Evolutionary conservation across 2,888 invertebrate species (phyloP).

Genomic region (Tipula confusa): DNA sequence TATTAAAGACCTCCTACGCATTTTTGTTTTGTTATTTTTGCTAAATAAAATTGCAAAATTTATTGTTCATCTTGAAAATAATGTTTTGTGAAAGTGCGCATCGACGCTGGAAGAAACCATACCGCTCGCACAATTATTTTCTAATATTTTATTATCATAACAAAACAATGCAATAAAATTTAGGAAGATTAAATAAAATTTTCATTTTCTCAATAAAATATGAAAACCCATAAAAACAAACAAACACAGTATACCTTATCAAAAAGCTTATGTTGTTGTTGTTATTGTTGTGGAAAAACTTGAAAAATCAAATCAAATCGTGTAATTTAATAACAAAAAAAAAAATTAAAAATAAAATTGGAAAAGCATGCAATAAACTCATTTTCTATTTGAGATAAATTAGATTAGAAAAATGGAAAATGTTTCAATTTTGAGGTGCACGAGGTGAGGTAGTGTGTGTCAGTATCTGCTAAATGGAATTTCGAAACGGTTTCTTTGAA

Average conservation of each 20-base stretch:
- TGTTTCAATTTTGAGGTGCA: too few species aligned
- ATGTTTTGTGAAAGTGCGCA: too few species aligned
- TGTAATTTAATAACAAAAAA: background rate
- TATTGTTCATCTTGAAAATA: background rate
- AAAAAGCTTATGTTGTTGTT: background rate
- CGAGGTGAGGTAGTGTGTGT: too few species aligned
- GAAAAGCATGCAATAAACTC: background rate
- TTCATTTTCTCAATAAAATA: background rate
- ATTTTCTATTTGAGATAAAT: background rate
- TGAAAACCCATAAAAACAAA: background rate
- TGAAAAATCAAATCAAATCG: background rate
- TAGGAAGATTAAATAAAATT: background rate
- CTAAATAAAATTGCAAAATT: too few species aligned
- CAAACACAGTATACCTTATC: conserved; percentile 12
- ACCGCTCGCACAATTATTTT: background rate
- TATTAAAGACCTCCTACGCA: too few species aligned
- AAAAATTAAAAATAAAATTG: background rate
- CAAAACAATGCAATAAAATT: background rate
- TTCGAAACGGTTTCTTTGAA: too few species aligned
- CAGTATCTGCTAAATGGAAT: too few species aligned
- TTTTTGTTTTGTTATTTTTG: too few species aligned
- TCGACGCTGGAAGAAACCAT: background rate
- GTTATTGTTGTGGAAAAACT: background rate
- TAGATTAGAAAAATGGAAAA: background rate
- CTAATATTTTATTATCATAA: background rate